phyloP scores from a whole-genome alignment of 2,113 vertebrate species.

The Trochalopteron elliotii region DNA sequence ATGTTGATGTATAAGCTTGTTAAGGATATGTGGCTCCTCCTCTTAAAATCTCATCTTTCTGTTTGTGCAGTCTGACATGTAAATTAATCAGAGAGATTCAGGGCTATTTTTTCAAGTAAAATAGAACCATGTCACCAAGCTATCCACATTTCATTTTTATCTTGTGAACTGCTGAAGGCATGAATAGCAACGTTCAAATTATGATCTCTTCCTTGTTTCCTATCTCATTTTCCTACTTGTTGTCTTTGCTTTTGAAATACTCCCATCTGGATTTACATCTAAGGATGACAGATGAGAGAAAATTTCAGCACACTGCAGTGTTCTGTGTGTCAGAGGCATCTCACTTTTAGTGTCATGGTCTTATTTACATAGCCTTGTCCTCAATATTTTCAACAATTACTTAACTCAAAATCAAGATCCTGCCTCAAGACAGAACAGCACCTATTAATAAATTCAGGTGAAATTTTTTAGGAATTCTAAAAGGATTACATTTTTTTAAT shows the following conservation, averaged over 20 bases:
- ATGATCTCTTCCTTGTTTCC: background rate
- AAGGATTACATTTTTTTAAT: background rate
- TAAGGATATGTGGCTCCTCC: background rate
- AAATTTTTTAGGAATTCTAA: background rate
- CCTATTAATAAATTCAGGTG: background rate
- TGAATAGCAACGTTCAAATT: background rate
- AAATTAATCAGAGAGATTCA: background rate
- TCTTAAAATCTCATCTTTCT: background rate
- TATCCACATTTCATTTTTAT: background rate
- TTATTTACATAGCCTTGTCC: slow-evolving; percentile 2
- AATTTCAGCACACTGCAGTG: background rate
- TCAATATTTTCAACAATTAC: background rate
- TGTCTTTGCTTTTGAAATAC: background rate
- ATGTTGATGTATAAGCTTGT: background rate
- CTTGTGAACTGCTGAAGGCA: background rate
- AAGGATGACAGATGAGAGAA: background rate
- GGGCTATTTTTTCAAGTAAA: background rate
- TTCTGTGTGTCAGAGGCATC: background rate
- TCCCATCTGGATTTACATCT: background rate
- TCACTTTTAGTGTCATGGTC: background rate
- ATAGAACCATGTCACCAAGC: background rate
- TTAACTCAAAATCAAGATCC: background rate
- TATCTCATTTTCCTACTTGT: background rate
- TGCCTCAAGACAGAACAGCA: background rate
- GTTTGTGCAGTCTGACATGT: background rate